A percentile compares a stretch with the other conserved stretches of the same genome.
These are phyloP conservation scores for Drosophila atroscutellata DNA, from an alignment of 2,888 invertebrate species.

Conservation along the genomic window DNA sequence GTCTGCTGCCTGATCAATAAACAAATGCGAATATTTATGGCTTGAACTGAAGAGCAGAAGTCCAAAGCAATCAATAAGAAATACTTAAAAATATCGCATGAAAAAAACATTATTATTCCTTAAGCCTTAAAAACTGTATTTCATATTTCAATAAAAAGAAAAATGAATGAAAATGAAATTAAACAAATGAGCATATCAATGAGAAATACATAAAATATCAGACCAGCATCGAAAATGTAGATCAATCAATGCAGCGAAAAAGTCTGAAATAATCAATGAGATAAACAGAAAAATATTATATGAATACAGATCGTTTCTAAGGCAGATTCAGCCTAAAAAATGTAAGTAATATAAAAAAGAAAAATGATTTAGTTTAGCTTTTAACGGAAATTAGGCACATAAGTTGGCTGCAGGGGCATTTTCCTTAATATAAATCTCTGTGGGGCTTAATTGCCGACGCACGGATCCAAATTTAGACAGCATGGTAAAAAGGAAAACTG, in stretches of 20 bases:
- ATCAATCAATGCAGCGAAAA: no score
- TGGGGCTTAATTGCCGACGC: conserved; percentile 62
- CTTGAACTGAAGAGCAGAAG: not conserved
- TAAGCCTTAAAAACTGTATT: no score
- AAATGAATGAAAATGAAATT: no score
- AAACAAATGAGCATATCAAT: no score
- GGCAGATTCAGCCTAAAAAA: not conserved
- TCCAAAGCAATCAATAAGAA: not conserved
- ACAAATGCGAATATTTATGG: conserved; percentile 7
- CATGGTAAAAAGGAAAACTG: conserved; percentile 34
- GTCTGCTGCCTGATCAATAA: conserved; percentile 2
- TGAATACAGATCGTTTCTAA: not conserved
- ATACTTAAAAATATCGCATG: not conserved
- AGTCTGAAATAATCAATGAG: not conserved
- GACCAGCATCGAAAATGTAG: no score
- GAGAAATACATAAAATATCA: not conserved
- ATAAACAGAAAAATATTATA: not conserved
- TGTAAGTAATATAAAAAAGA: not conserved
- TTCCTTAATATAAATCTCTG: conserved; percentile 30
- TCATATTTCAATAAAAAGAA: no score
- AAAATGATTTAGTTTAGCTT: conserved; percentile 18
- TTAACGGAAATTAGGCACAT: conserved; percentile 40
- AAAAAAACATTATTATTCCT: no score
- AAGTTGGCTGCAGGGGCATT: conserved; percentile 1
- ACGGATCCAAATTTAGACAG: conserved; percentile 65